Conservation (phyloP, 2,113 vertebrate species). For the Plecotus auritus region DNA sequence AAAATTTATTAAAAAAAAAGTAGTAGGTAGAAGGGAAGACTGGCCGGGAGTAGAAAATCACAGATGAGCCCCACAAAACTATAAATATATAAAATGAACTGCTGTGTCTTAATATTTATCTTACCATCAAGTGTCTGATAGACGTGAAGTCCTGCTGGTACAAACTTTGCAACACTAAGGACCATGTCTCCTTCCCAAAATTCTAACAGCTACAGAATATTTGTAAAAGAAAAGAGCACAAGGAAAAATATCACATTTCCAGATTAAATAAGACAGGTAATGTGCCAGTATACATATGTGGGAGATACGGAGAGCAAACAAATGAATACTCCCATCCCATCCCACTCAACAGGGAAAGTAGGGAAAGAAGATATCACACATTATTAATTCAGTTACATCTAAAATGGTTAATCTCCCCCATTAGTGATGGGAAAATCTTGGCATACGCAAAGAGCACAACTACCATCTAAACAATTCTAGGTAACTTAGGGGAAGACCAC, state of each 20-base stretch:
- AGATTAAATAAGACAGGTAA: background rate
- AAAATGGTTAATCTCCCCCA: background rate
- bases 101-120: background rate
- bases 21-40: background rate
- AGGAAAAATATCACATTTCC: background rate
- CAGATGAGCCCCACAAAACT: background rate
- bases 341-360: background rate
- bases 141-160: constrained; percentile 94
- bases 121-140: constrained; percentile 89
- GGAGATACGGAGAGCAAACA: background rate
- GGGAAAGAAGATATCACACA: background rate
- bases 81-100: background rate
- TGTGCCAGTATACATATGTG: background rate
- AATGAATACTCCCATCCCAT: background rate
- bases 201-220: constrained; percentile 78
- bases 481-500: background rate
- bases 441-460: background rate
- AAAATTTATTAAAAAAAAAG: background rate
- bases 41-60: background rate
- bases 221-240: background rate
- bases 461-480: background rate
- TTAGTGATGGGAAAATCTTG: background rate
- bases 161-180: constrained; percentile 88
- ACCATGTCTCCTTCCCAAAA: constrained; percentile 93
- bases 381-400: background rate